Conservation (phyloP, 2,797 vertebrate species). For the Bucorvus abyssinicus region DNA sequence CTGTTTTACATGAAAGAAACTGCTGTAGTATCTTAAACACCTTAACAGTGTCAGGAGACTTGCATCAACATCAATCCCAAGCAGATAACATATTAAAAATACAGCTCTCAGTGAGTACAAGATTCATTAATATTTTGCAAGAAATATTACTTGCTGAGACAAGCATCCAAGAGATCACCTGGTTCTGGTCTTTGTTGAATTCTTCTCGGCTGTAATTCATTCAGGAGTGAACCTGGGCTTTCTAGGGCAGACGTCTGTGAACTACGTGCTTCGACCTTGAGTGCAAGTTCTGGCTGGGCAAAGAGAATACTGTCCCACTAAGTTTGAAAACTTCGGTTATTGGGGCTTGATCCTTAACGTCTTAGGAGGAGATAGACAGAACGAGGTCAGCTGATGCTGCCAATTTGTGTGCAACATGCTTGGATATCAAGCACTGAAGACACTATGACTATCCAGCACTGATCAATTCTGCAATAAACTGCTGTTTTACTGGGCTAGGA, state of each 20-base stretch:
- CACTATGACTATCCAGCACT: background rate
- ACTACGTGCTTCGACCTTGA: background rate
- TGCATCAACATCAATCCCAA: background rate
- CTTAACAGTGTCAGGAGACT: background rate
- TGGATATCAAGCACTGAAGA: background rate
- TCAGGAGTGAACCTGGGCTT: background rate
- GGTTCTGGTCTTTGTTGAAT: background rate
- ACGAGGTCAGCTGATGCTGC: background rate
- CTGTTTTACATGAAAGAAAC: constrained; percentile 57
- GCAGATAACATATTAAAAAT: background rate
- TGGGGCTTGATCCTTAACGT: background rate
- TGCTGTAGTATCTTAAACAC: constrained; percentile 66
- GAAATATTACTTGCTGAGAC: background rate
- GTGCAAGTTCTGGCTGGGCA: background rate
- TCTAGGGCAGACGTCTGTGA: background rate
- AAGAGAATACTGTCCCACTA: background rate
- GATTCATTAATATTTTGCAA: background rate
- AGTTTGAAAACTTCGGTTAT: background rate
- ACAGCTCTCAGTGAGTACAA: background rate
- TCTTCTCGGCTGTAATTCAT: background rate
- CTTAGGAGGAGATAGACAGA: background rate
- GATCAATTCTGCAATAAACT: background rate
- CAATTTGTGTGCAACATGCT: background rate
- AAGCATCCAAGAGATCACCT: background rate
- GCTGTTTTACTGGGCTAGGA: background rate